Percentiles rank a stretch among this genome's conserved stretches.
phyloP scores from a whole-genome alignment of 2,797 vertebrate genomes.

The Tadarida brasiliensis region DNA sequence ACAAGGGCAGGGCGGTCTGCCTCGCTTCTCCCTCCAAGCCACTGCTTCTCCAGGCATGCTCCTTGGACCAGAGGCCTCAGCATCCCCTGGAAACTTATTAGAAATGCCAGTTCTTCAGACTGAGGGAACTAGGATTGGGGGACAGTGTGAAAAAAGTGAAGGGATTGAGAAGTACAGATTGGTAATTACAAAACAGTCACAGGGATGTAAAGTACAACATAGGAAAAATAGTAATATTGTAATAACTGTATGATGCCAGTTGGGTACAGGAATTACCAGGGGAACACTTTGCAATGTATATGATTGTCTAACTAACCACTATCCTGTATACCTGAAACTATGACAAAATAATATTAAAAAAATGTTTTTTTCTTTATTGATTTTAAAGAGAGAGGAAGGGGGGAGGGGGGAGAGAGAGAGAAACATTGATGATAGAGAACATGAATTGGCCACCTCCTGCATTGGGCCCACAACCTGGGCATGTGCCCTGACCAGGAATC shows the following conservation, averaged over 20 bases:
- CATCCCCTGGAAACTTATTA: neutral
- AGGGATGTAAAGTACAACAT: neutral
- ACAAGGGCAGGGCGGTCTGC: accelerated
- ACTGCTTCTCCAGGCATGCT: neutral
- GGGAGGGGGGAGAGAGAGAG: too few species aligned
- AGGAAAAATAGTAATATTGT: neutral
- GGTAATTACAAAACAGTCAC: neutral
- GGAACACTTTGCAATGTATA: neutral
- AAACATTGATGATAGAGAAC: too few species aligned
- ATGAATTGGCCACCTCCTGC: too few species aligned
- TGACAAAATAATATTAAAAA: neutral
- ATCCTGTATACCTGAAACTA: neutral
- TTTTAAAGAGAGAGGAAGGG: too few species aligned
- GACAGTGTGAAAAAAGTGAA: neutral
- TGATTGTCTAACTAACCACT: neutral
- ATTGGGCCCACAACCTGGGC: too few species aligned
- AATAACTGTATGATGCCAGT: neutral
- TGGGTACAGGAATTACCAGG: neutral
- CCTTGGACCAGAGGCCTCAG: neutral
- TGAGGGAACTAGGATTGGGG: neutral
- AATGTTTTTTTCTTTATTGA: too few species aligned
- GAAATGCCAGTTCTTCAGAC: neutral
- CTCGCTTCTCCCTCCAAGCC: neutral
- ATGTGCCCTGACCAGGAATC: too few species aligned
- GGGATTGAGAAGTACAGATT: neutral